phyloP scores from a whole-genome alignment of 1,140 invertebrate species.

The Halyomorpha halys region DNA sequence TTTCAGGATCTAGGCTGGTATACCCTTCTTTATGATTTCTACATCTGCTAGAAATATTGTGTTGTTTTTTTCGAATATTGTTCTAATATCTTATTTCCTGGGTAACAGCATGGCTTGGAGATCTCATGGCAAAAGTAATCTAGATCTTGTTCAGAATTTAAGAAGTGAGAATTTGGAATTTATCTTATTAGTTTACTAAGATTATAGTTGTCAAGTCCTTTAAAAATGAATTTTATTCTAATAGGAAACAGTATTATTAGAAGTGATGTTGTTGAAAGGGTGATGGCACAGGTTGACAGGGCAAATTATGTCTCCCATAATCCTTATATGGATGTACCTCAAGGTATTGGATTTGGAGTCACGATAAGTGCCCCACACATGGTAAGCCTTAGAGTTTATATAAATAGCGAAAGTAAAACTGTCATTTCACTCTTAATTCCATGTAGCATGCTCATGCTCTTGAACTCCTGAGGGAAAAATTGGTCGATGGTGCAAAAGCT shows the following conservation, averaged over 20 bases:
- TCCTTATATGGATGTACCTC: conserved; percentile 84
- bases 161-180: conserved; percentile 47
- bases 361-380: conserved; percentile 98
- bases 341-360: conserved; percentile 77
- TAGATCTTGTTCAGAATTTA: conserved; percentile 72
- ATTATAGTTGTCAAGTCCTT: conserved; percentile 28
- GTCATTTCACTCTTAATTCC: conserved; percentile 4
- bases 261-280: conserved; percentile 61
- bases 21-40: too few species aligned
- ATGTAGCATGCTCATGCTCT: conserved; percentile 82
- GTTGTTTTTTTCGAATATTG: too few species aligned
- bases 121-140: conserved; percentile 72
- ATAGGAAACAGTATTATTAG: conserved; percentile 78
- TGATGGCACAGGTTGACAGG: conserved; percentile 79
- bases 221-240: conserved; percentile 32
- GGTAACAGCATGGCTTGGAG: conserved; percentile 43
- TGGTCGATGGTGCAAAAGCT: conserved; percentile 65
- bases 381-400: conserved; percentile 46
- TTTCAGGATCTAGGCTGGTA: too few species aligned
- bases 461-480: conserved; percentile 73
- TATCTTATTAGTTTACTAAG: conserved; percentile 7
- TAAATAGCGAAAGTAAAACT: too few species aligned
- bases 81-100: background rate
- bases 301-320: conserved; percentile 61
- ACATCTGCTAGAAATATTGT: too few species aligned